A percentile compares a stretch with the other conserved stretches of the same genome.
phyloP scores from a whole-genome alignment of 2,888 invertebrate genomes.

The Clistopyga incitator region DNA sequence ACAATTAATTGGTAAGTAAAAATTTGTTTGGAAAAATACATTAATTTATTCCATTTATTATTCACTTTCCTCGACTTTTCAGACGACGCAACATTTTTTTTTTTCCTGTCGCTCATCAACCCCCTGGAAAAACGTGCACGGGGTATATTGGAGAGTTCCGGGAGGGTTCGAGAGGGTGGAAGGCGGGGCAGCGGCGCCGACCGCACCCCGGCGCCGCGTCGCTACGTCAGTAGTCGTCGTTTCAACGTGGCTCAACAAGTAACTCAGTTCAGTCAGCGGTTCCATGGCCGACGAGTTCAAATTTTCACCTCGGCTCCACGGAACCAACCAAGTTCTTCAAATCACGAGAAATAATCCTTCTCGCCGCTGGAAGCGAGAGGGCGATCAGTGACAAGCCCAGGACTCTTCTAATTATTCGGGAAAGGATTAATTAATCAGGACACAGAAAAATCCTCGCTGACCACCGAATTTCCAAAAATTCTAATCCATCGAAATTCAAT shows the following conservation, averaged over 20 bases:
- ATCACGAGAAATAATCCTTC: neutral
- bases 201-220: constrained; percentile 80
- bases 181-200: constrained; percentile 75
- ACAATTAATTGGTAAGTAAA: too few relatives aligned
- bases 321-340: neutral
- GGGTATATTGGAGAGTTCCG: constrained; percentile 67
- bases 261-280: constrained; percentile 64
- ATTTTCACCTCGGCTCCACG: neutral
- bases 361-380: neutral
- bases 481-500: neutral
- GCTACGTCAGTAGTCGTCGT: constrained; percentile 76
- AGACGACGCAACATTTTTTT: neutral
- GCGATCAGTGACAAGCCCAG: neutral
- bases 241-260: constrained; percentile 82
- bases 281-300: constrained; percentile 26
- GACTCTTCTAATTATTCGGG: neutral
- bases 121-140: constrained; percentile 59
- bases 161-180: constrained; percentile 58
- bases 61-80: neutral
- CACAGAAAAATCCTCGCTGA: neutral
- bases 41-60: neutral
- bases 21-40: too few relatives aligned
- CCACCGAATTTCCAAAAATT: neutral
- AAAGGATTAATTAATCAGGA: constrained; percentile 5
- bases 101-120: neutral